These are phyloP conservation scores for Pseudochirops cupreus DNA, from an alignment of 2,797 vertebrate species.

Conservation along the genomic window DNA sequence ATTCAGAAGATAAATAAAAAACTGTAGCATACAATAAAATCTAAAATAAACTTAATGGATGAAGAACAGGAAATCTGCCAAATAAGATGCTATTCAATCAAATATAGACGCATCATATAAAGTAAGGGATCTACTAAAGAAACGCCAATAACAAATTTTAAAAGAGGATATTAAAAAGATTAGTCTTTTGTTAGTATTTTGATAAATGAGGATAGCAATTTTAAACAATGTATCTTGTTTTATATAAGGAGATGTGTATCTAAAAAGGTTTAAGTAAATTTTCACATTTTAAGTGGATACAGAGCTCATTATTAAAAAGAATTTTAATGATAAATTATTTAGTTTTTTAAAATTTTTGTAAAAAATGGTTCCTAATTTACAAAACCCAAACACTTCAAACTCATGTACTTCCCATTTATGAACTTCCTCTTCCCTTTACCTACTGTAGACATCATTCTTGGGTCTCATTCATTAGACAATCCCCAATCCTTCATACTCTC, in stretches of 20 bases:
- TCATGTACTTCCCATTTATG: too few species aligned
- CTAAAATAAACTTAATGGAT: conserved; percentile 32
- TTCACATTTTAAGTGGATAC: conserved; percentile 33
- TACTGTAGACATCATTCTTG: too few species aligned
- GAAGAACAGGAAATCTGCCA: background rate
- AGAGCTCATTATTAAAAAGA: background rate
- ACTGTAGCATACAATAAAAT: conserved; percentile 21
- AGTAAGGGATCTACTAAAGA: conserved; percentile 32
- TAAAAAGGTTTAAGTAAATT: background rate
- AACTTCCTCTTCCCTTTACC: too few species aligned
- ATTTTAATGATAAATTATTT: too few species aligned
- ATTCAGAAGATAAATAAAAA: conserved; percentile 47
- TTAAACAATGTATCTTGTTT: conserved; percentile 2
- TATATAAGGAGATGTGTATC: background rate
- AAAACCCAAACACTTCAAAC: too few species aligned
- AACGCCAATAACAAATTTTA: background rate
- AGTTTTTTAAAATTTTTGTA: background rate
- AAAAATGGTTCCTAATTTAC: background rate
- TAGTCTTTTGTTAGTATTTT: conserved; percentile 18
- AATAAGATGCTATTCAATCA: background rate
- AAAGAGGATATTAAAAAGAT: conserved; percentile 37
- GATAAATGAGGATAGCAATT: background rate
- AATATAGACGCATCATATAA: background rate
- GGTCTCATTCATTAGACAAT: too few species aligned
- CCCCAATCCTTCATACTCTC: background rate